phyloP scores from a whole-genome alignment of 2,797 vertebrate species.

The Phrynocephalus vlangalii region DNA sequence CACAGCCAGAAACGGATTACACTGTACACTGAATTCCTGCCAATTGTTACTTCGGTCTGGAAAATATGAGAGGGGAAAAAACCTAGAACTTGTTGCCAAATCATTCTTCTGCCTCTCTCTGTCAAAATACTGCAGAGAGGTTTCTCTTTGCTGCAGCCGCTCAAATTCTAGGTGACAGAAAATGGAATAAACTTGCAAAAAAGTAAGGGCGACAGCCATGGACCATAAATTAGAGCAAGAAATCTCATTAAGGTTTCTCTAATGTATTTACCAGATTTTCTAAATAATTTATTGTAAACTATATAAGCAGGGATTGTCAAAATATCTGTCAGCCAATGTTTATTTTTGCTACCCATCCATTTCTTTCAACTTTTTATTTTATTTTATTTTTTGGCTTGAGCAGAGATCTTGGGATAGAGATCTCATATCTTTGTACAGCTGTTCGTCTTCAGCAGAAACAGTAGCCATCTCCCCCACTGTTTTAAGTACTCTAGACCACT shows the following conservation, averaged over 20 bases:
- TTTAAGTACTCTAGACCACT: neutral
- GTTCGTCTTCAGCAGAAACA: neutral
- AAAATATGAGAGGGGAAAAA: constrained; percentile 79
- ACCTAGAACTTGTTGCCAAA: constrained; percentile 67
- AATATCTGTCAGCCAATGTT: neutral
- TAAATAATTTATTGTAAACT: neutral
- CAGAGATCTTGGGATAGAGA: neutral
- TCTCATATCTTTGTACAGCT: too few relatives aligned
- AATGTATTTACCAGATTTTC: neutral
- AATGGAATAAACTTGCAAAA: constrained; percentile 21
- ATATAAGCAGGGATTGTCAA: neutral
- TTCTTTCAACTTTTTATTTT: neutral
- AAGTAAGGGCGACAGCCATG: neutral
- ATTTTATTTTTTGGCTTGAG: neutral
- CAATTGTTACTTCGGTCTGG: constrained; percentile 76
- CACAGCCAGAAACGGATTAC: constrained; percentile 62
- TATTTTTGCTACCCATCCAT: neutral
- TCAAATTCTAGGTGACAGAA: constrained; percentile 46
- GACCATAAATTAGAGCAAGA: neutral
- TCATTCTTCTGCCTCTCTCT: constrained; percentile 62
- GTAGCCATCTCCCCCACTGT: neutral
- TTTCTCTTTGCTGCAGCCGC: constrained; percentile 47
- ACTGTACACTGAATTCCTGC: constrained; percentile 70
- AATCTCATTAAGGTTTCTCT: neutral
- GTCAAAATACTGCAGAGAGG: constrained; percentile 59